Base-by-base conservation (phyloP, 2,888 invertebrate species). In the Venustoraphidia nigricollis region DNA sequence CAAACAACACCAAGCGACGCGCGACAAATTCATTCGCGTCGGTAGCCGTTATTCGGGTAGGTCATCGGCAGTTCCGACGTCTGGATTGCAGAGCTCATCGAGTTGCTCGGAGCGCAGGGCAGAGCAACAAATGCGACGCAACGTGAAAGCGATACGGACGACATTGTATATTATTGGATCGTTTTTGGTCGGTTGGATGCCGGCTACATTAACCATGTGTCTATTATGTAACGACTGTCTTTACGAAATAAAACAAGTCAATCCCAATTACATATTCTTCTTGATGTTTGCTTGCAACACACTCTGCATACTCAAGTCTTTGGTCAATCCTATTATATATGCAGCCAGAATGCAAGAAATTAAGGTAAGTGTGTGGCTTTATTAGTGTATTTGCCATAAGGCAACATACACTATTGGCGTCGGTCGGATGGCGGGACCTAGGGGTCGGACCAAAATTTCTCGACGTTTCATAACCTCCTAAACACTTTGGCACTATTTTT, bases 301-400 rank as follows among this genome's bases (percentile, higher is more conserved):
- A 11, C 67, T 79, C 46, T 67, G 80, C 41, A 74, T 81, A 44
- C 62, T 77, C 53, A 81, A 81, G 59, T 75, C 77, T 35, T 62
- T 79, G 46, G 68, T 73, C 38, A 79, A 81, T 62, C 77, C 79
- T 0, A 75, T 80, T 52, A 79, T 81, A 46, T 81, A 81, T 59
- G 77, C 78, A 9, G 73, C 75, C 8, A 64, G 81, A 47, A 77
- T 81, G 72, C 70, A 74, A 48, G 81, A 81, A 56, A 78, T 81
- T 47, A 72, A 73, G 67, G 73, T 73, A 60, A 58, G 56, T 51
- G 27, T 27, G 6, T 27, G 6, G 6, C 1, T 5, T 27, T 27
- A 27, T 6, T 17, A 17, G 2, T 17, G 4, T 17, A n/a, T n/a
- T n/a, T n/a, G n/a, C n/a, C n/a, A n/a, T n/a, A n/a, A n/a, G n/a